A percentile compares a stretch with the other conserved stretches of the same genome.
phyloP scores from a whole-genome alignment of 2,113 vertebrate genomes.

The Gila orcuttii region DNA sequence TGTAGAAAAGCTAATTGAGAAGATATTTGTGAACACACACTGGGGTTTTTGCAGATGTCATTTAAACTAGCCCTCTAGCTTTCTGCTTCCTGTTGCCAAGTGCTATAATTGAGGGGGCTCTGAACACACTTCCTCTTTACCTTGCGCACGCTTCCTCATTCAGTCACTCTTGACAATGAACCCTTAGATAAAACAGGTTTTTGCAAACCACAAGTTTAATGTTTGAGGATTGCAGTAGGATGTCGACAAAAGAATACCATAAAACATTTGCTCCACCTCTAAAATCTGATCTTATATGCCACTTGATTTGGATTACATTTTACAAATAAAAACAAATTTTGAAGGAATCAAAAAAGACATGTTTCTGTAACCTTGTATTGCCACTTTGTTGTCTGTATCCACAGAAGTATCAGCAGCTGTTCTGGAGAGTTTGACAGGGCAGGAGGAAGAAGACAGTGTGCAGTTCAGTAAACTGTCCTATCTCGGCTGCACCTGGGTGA shows the following conservation, averaged over 20 bases:
- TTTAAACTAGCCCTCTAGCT: conserved; percentile 48
- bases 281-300: background rate
- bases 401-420: conserved; percentile 39
- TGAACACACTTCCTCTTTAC: conserved; percentile 22
- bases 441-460: conserved; percentile 94
- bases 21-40: background rate
- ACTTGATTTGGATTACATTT: background rate
- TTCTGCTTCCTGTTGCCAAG: conserved; percentile 70
- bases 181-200: background rate
- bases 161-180: background rate
- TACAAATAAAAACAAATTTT: background rate
- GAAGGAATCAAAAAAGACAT: background rate
- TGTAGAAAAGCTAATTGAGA: too few species aligned
- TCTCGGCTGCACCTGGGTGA: conserved; percentile 92
- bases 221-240: background rate
- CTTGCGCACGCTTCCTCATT: conserved; percentile 29
- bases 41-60: background rate
- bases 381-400: background rate
- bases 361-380: background rate
- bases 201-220: background rate
- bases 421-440: conserved; percentile 53
- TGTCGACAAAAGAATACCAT: background rate
- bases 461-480: conserved; percentile 96
- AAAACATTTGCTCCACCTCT: background rate
- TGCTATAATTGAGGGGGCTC: conserved; percentile 46